phyloP scores from a whole-genome alignment of 1,140 invertebrate species.

The Xylocopa sonorina region DNA sequence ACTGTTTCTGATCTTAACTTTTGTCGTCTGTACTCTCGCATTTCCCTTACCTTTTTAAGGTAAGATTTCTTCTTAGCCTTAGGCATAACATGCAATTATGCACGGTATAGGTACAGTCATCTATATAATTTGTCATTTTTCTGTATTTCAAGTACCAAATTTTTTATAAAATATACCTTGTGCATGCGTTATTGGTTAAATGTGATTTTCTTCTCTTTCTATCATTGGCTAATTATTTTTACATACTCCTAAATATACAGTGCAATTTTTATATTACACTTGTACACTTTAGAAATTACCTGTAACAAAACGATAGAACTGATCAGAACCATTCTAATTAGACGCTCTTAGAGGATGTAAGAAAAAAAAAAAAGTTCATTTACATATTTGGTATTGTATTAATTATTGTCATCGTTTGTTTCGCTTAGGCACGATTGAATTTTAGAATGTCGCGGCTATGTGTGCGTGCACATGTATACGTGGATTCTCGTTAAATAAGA shows the following conservation, averaged over 20 bases:
- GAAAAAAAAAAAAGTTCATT: background rate
- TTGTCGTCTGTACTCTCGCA: slow-evolving; percentile 66
- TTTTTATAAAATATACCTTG: slow-evolving; percentile 42
- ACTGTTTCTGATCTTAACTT: slow-evolving; percentile 75
- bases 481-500: background rate
- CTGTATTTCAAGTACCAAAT: slow-evolving; percentile 23
- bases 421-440: background rate
- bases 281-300: background rate
- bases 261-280: background rate
- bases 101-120: slow-evolving; percentile 19
- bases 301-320: slow-evolving; percentile 30
- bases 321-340: background rate
- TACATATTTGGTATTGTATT: slow-evolving; percentile 1
- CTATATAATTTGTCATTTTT: slow-evolving; percentile 55
- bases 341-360: background rate
- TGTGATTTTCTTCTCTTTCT: background rate
- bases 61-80: slow-evolving; percentile 60
- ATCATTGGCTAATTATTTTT: background rate
- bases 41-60: slow-evolving; percentile 68
- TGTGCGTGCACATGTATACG: too few species aligned
- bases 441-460: background rate
- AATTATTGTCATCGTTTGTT: background rate
- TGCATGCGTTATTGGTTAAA: slow-evolving; percentile 36
- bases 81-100: slow-evolving; percentile 50
- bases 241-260: background rate